phyloP scores from a whole-genome alignment of 1,140 invertebrate genomes.

The Drosophila neocordata region DNA sequence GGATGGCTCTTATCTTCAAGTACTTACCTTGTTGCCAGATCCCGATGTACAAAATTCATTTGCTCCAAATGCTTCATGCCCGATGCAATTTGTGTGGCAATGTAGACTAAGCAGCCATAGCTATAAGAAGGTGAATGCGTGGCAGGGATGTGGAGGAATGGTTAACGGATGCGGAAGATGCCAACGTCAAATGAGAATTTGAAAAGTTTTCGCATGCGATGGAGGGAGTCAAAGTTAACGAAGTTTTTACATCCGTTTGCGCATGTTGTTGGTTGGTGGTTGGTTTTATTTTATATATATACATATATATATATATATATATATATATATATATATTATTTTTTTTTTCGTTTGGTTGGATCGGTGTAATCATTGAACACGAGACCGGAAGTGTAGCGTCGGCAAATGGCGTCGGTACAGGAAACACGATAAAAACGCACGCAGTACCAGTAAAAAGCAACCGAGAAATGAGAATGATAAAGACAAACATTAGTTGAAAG shows the following conservation, averaged over 20 bases:
- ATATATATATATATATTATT: slow-evolving; percentile 16
- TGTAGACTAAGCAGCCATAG: slow-evolving; percentile 88
- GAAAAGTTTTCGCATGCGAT: slow-evolving; percentile 73
- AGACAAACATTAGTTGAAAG: slow-evolving; percentile 32
- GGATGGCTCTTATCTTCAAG: slow-evolving; percentile 48
- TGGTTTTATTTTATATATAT: slow-evolving; percentile 14
- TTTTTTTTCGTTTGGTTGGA: slow-evolving; percentile 45
- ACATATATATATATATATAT: neutral
- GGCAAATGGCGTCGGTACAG: slow-evolving; percentile 75
- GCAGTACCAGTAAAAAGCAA: slow-evolving; percentile 35
- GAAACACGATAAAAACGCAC: slow-evolving; percentile 78
- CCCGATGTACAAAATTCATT: slow-evolving; percentile 90
- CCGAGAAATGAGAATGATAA: slow-evolving; percentile 25
- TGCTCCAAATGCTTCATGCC: slow-evolving; percentile 94
- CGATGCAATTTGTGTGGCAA: slow-evolving; percentile 91
- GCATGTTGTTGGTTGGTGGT: slow-evolving; percentile 69
- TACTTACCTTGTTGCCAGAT: slow-evolving; percentile 89
- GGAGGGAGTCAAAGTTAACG: slow-evolving; percentile 69
- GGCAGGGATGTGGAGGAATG: slow-evolving; percentile 6
- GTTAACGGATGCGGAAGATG: slow-evolving; percentile 55
- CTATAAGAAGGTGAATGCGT: slow-evolving; percentile 77
- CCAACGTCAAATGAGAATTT: slow-evolving; percentile 75
- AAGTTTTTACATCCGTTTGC: slow-evolving; percentile 81
- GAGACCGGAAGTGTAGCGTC: slow-evolving; percentile 80
- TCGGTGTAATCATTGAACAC: slow-evolving; percentile 80